These are phyloP conservation scores for Metaphire vulgaris DNA, from an alignment of 1,140 invertebrate species.

Conservation along the genomic window DNA sequence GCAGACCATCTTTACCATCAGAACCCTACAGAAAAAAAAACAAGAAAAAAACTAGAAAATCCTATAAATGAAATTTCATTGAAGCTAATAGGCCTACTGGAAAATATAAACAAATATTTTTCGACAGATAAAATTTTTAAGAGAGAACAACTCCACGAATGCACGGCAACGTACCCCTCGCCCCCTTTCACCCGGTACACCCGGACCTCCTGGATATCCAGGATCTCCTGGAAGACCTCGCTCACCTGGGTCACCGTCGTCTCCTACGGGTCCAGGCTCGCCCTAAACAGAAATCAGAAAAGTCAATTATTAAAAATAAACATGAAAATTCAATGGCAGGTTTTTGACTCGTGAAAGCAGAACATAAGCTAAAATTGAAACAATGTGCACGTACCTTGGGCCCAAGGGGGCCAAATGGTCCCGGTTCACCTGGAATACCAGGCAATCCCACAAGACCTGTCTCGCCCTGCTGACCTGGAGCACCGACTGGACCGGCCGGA, in stretches of 20 bases:
- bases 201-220: background rate
- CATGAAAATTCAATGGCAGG: no score
- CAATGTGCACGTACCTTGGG: background rate
- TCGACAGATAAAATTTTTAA: no score
- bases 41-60: background rate
- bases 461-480: background rate
- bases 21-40: background rate
- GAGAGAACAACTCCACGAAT: no score
- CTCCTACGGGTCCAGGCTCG: background rate
- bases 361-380: no score
- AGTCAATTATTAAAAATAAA: no score
- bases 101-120: no score
- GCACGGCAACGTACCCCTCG: background rate
- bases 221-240: background rate
- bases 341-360: no score
- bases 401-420: background rate
- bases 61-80: no score
- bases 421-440: background rate
- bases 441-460: background rate
- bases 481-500: background rate
- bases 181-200: background rate
- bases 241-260: background rate
- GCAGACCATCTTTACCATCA: background rate
- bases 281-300: background rate
- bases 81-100: no score